Conservation (phyloP, 92 coral and sea anemone genomes). For the Porites lobata region DNA sequence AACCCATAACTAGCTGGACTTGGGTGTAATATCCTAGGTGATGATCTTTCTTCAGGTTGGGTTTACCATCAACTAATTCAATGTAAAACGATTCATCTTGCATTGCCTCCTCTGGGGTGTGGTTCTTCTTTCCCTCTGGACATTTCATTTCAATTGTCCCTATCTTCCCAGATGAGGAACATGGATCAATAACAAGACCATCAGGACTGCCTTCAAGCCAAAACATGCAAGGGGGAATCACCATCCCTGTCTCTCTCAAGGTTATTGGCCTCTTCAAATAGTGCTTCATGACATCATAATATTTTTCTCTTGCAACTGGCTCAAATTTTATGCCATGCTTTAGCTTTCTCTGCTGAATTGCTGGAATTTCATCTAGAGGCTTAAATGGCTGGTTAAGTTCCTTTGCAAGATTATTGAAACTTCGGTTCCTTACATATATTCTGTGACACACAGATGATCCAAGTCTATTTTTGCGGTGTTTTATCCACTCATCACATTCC, state of each 20-base stretch:
- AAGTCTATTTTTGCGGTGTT: constrained; percentile 63
- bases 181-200: constrained; percentile 60
- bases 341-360: constrained; percentile 18
- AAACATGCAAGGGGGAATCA: constrained; percentile 63
- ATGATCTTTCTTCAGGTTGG: too few species aligned
- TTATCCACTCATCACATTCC: constrained; percentile 62
- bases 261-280: constrained; percentile 51
- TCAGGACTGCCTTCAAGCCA: constrained; percentile 74
- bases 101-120: constrained; percentile 55
- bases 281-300: constrained; percentile 61
- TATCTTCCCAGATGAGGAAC: constrained; percentile 43
- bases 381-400: too few species aligned
- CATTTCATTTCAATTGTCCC: constrained; percentile 20
- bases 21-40: constrained; percentile 30
- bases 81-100: constrained; percentile 49
- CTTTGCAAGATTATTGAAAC: too few species aligned
- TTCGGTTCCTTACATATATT: too few species aligned
- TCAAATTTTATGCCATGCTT: constrained; percentile 68
- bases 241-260: constrained; percentile 56
- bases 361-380: too few species aligned
- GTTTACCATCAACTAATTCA: constrained; percentile 59
- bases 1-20: constrained; percentile 67
- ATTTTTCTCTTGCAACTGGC: constrained; percentile 68
- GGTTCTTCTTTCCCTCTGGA: constrained; percentile 54
- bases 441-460: constrained; percentile 42